Base-by-base conservation (phyloP, 2,797 vertebrate species). In the Ctenopoma multispine region DNA sequence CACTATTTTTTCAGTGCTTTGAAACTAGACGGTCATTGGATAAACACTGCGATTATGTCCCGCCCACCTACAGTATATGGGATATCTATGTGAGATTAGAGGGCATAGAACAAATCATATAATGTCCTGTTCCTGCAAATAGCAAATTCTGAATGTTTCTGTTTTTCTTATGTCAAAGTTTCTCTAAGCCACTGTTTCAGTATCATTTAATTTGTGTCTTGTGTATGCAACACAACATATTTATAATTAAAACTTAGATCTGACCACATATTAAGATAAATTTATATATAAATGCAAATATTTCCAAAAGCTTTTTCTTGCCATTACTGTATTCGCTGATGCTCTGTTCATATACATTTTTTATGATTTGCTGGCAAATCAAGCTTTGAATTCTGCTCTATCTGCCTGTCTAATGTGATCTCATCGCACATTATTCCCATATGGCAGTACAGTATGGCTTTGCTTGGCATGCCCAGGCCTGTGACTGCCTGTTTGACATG, bases 401-500 rank as follows among this genome's bases (percentile, higher is more conserved):
- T 69, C 67, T 65, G 57, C 43, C 60, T 18, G 49, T 77, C 76
- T 68, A 64, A 20, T 67, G 43, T 59, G 63, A 75, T 80, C 29
- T 69, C 48, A 41, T 64, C 10, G 5, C 72, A 60, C 69, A 67
- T 63, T 77, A 72, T 72, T 80, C 84, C 84, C 89, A 85, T 82
- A 79, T 87, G 83, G 67, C 63, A 0, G 56, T 75, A 72, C 75
- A 81, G 82, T 85, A 79, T 63, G 77, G 68, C 73, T 49, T 67
- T 18, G 68, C 62, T 74, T 87, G 79, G 78, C 83, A 49, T n/a
- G 59, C 72, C 31, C 41, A 9, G 55, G 67, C 80, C 66, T 44
- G 70, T 15, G 79, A 73, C 79, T 54, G 87, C 82, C 81, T 87
- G 87, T 86, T 85, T 89, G 89, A 88, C 83, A 83, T 79, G 89